Conservation (phyloP, 2,888 invertebrate species). For the Heteromurus nitidus region DNA sequence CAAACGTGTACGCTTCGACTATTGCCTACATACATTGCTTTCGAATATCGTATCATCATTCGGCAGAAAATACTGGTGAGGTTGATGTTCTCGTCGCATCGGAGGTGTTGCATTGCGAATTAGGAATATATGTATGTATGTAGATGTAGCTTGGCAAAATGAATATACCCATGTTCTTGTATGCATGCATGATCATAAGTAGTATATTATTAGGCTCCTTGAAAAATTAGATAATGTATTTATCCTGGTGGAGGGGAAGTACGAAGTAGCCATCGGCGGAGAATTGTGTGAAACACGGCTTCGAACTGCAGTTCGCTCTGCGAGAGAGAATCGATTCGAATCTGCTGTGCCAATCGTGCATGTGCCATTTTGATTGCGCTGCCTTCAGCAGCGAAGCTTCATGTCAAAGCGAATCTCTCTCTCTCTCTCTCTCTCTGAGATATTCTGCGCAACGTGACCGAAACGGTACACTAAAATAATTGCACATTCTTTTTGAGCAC, state of each 20-base stretch:
- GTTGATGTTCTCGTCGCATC: too few species aligned
- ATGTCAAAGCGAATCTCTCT: slow-evolving; percentile 14
- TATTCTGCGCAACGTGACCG: slow-evolving; percentile 21
- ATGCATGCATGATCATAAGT: background rate
- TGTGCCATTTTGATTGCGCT: background rate
- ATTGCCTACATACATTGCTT: too few species aligned
- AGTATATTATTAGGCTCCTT: background rate
- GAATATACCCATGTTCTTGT: background rate
- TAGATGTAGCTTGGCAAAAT: background rate
- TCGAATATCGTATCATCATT: too few species aligned
- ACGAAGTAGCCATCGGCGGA: background rate
- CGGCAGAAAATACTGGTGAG: too few species aligned
- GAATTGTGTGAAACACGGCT: background rate
- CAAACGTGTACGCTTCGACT: too few species aligned
- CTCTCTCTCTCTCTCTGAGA: background rate
- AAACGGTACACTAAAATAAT: slow-evolving; percentile 46
- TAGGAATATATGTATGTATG: background rate
- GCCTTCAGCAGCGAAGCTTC: background rate
- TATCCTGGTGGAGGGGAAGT: background rate
- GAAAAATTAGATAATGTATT: slow-evolving; percentile 1
- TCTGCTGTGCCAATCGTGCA: background rate
- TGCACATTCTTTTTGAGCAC: slow-evolving; percentile 35
- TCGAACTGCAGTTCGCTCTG: background rate
- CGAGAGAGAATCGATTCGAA: slow-evolving; percentile 6
- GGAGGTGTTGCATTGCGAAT: too few species aligned